A percentile compares a stretch with the other conserved stretches of the same genome.
Conservation (phyloP, 2,113 vertebrate genomes). For the Talpa occidentalis region DNA sequence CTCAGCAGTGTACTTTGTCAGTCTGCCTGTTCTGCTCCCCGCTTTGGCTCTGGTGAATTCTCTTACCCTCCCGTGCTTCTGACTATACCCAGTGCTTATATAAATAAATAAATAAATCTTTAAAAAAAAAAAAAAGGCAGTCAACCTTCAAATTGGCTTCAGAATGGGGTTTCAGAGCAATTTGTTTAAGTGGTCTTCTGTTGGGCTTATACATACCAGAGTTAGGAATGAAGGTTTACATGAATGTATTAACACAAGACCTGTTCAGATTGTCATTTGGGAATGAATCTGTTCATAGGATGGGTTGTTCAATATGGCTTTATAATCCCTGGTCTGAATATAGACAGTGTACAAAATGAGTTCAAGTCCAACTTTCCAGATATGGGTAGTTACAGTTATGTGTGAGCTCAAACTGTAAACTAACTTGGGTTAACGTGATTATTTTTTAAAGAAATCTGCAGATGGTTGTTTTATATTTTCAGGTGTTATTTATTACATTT, state of each 20-base stretch:
- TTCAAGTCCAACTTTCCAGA: neutral
- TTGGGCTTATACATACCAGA: neutral
- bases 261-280: neutral
- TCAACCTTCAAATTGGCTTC: neutral
- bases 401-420: neutral
- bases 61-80: too few species aligned
- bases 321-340: neutral
- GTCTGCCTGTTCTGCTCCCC: too few species aligned
- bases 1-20: too few species aligned
- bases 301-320: neutral
- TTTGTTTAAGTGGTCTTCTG: constrained; percentile 1
- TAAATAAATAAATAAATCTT: too few species aligned
- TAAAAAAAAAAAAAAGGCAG: too few species aligned
- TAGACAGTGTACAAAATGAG: neutral
- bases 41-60: too few species aligned
- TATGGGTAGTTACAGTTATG: neutral
- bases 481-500: constrained; percentile 12
- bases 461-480: constrained; percentile 46
- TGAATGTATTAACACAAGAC: neutral
- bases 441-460: neutral
- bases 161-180: neutral
- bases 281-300: neutral
- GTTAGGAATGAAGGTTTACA: neutral
- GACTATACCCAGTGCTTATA: too few species aligned
- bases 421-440: constrained; percentile 18